Percentiles rank a stretch among this genome's conserved stretches.
Conservation (phyloP, 2,113 vertebrate species). For the Dendrocopos noguchii region DNA sequence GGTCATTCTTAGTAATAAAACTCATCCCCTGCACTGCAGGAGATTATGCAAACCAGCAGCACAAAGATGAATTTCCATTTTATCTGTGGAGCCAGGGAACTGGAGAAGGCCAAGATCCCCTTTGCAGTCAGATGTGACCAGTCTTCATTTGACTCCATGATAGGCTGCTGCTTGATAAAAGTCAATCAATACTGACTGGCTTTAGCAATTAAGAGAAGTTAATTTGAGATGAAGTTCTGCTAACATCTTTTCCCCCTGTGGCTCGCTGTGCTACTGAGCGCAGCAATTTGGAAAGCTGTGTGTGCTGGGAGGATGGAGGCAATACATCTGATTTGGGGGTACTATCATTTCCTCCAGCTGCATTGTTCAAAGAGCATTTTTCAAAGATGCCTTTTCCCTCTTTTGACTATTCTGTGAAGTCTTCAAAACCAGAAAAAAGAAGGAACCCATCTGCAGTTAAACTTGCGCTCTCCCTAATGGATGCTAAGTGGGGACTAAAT, state of each 20-base stretch:
- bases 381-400: not conserved
- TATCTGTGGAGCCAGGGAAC: not conserved
- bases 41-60: not conserved
- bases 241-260: not conserved
- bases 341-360: not conserved
- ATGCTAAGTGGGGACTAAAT: not conserved
- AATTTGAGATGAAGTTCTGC: not conserved
- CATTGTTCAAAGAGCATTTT: not conserved
- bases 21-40: not conserved
- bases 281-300: not conserved
- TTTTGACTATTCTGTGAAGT: not conserved
- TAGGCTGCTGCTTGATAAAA: not conserved
- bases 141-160: not conserved
- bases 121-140: not conserved
- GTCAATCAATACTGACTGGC: not conserved
- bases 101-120: not conserved
- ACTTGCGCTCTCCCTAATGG: not conserved
- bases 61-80: not conserved
- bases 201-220: not conserved
- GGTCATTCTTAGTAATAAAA: not conserved
- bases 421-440: not conserved
- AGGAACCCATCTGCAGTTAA: not conserved
- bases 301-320: not conserved
- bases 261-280: not conserved
- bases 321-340: not conserved